Evolutionary conservation across 2,113 vertebrate genomes (phyloP), one percentile per base, ranked within the genome.

Genomic region (Chrysochloris asiatica): DNA sequence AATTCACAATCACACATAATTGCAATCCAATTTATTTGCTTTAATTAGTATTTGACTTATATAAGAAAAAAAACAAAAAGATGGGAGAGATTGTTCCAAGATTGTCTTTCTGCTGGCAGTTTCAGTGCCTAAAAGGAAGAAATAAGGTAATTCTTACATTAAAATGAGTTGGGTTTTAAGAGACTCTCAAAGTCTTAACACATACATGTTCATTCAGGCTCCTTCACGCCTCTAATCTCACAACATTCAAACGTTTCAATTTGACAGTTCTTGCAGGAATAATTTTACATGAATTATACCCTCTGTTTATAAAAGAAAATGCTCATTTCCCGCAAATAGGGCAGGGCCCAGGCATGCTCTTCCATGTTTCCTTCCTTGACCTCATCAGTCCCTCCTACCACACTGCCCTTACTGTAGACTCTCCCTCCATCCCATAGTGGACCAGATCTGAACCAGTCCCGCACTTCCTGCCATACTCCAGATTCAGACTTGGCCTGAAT

Each of bases 21-120:
- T 96, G 83, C 79, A 86, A 79, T 50, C 72, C 91, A 52, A 95
- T 93, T 96, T 96, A 96, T 97, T 98, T 97, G 91, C 89, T 96
- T 96, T 67, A 97, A 97, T 97, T 98, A 94, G 92, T 97, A 86
- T 95, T 88, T 97, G 69, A 88, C 91, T 95, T 96, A 75, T 88
- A 92, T 96, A 95, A 77, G 88, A 78, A 94, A 90, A 89, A 83
- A 92, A 96, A 77, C n/a, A n/a, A 92, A 82, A 93, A 88, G 90
- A 78, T 65, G 14, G 88, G 71, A 93, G 48, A 96, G 45, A 94
- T 95, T 97, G 3, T 96, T 94, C 96, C 94, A 82, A 91, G 93
- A 96, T 76, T 93, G 80, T 95, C 73, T 95, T 96, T 97, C 93
- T 96, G 77, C 81, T 94, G 87, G 85, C 0, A 93, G 54, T 86